Percentiles rank a stretch among this genome's conserved stretches.
phyloP scores from a whole-genome alignment of 2,888 invertebrate genomes.

The Caenorhabditis uteleia region DNA sequence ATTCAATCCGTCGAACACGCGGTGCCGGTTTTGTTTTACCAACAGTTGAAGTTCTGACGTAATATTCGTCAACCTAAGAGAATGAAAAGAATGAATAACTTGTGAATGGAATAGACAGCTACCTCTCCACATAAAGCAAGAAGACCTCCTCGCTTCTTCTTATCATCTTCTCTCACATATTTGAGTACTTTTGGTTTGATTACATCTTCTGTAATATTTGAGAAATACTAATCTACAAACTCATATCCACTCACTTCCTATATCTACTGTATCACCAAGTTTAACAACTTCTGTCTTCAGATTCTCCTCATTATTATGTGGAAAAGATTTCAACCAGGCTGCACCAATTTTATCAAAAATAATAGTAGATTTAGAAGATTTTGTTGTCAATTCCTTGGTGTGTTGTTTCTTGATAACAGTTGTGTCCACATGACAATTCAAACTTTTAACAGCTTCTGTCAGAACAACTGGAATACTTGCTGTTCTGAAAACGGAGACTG shows the following conservation, averaged over 20 bases:
- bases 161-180: slow-evolving; percentile 20
- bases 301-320: neutral
- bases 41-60: slow-evolving; percentile 11
- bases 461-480: neutral
- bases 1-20: neutral
- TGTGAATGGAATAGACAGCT: no score
- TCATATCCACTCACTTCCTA: no score
- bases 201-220: no score
- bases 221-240: no score
- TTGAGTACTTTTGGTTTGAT: neutral
- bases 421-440: neutral
- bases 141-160: slow-evolving; percentile 12
- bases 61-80: no score
- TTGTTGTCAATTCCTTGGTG: neutral
- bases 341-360: slow-evolving; percentile 42
- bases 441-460: neutral
- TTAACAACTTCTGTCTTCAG: slow-evolving; percentile 1
- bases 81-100: no score
- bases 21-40: slow-evolving; percentile 23
- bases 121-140: slow-evolving; percentile 38
- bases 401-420: neutral
- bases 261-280: no score
- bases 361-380: slow-evolving; percentile 11
- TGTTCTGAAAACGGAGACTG: neutral
- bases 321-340: slow-evolving; percentile 40